Base-by-base conservation (phyloP, 1,140 invertebrate genomes). In the Atta cephalotes region DNA sequence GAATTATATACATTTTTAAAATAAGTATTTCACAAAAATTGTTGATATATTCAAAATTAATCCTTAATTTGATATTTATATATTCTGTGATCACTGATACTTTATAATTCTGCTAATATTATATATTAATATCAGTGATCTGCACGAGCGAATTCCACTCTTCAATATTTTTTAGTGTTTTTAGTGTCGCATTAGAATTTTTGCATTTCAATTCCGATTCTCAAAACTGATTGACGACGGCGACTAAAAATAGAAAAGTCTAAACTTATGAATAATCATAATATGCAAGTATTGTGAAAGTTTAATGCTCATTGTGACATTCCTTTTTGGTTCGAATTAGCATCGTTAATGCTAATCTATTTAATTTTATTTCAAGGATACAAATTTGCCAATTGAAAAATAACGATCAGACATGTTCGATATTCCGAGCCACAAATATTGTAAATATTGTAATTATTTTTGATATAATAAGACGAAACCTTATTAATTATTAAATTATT, bases 191-290 rank as follows among this genome's bases (percentile, higher is more conserved):
- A 80, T 39, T 21, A 31, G 5, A 81, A 70, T 81, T 53, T 80
- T n/a, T 39, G 16, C 14, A 56, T 56, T 60, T 71, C 0, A 28
- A 56, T n/a, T 71, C 12, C 5, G 39, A 71, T 56, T 71, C 53
- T 21, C 5, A 3, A 45, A 45, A 35, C 65, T 18, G n/a, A 10
- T 7, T 3, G n/a, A 35, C 35, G 63, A 28, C 6, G 5, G 21
- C 12, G n/a, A 16, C n/a, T n/a, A 70, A 58, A 81, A 66, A 70
- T 21, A 68, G 6, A 60, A 70, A 49, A 10, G 0, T 16, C 12
- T 28, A 45, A n/a, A 1, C 16, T 18, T 62, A 84, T 49, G 25
- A 84, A 84, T 62, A 84, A 60, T 74, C 74, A 74, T 74, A 25
- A 84, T 25, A 4, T 6, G 16, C 16, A 58, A 25, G 9, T n/a